These are phyloP conservation scores for Matsumyia berberina DNA, from an alignment of 2,888 invertebrate genomes.

Conservation along the genomic window DNA sequence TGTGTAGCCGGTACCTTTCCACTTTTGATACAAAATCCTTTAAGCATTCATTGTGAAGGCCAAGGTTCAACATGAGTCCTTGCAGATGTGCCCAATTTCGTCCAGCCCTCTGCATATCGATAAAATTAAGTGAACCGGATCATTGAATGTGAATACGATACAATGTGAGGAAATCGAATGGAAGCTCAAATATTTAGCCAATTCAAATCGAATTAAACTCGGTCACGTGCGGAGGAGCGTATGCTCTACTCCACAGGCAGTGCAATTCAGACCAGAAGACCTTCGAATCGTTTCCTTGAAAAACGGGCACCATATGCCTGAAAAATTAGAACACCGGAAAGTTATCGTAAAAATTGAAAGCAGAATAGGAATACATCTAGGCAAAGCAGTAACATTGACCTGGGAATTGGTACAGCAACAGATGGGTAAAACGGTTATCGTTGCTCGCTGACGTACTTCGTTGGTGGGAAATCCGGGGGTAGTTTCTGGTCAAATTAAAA, in stretches of 20 bases:
- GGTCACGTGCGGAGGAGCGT: slow-evolving; percentile 30
- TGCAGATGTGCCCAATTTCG: slow-evolving; percentile 7
- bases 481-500: background rate
- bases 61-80: background rate
- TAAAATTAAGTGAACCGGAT: slow-evolving; percentile 40
- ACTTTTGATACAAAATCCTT: background rate
- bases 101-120: background rate
- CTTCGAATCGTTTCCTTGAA: background rate
- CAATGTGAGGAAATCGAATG: slow-evolving; percentile 20
- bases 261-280: slow-evolving; percentile 3
- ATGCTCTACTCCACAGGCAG: background rate
- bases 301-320: background rate
- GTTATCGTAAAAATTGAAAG: background rate
- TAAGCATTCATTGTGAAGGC: background rate
- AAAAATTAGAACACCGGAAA: background rate
- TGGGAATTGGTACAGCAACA: background rate
- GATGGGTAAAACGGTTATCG: slow-evolving; percentile 16
- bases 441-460: background rate
- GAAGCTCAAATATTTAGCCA: slow-evolving; percentile 32
- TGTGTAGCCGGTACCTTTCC: background rate
- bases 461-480: background rate
- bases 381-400: slow-evolving; percentile 5
- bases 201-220: slow-evolving; percentile 47
- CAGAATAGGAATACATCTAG: background rate
- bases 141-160: slow-evolving; percentile 37